These are phyloP conservation scores for Hyposoter dolosus DNA, from an alignment of 2,888 invertebrate species.

Conservation along the genomic window DNA sequence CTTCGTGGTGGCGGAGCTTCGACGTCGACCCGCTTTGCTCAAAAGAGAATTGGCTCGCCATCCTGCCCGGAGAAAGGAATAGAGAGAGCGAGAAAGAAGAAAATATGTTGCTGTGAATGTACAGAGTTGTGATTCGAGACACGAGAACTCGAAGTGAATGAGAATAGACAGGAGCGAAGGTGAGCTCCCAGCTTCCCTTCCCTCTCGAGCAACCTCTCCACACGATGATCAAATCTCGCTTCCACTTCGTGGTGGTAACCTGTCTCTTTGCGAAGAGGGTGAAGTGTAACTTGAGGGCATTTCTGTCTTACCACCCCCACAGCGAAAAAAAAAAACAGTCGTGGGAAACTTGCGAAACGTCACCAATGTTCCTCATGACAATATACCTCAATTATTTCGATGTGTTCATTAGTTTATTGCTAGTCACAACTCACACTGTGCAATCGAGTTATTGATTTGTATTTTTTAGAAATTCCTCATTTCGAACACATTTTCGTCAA, in stretches of 20 bases:
- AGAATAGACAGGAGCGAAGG: slow-evolving; percentile 41
- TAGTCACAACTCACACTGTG: no score
- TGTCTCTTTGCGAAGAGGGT: slow-evolving; percentile 18
- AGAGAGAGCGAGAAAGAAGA: slow-evolving; percentile 11
- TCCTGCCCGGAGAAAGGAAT: slow-evolving; percentile 15
- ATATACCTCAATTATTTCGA: background rate
- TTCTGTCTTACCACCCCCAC: background rate
- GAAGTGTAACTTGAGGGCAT: slow-evolving; percentile 19
- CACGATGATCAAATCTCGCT: slow-evolving; percentile 44
- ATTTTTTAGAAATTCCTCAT: no score
- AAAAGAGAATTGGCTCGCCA: slow-evolving; percentile 39
- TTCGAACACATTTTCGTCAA: no score
- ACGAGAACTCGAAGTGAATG: slow-evolving; percentile 51
- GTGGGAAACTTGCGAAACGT: slow-evolving; percentile 15
- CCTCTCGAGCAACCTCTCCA: background rate
- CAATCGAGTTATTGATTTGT: no score
- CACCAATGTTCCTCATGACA: background rate
- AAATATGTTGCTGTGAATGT: slow-evolving; percentile 27
- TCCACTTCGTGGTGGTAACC: slow-evolving; percentile 41
- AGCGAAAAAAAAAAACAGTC: background rate
- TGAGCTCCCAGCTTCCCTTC: slow-evolving; percentile 4
- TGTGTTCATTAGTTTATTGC: background rate
- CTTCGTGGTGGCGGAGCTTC: slow-evolving; percentile 54
- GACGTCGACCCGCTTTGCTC: background rate
- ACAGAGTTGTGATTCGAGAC: slow-evolving; percentile 24